Evolutionary conservation across 2,113 vertebrate genomes (phyloP).

Genomic region (Vulpes ferrilata): DNA sequence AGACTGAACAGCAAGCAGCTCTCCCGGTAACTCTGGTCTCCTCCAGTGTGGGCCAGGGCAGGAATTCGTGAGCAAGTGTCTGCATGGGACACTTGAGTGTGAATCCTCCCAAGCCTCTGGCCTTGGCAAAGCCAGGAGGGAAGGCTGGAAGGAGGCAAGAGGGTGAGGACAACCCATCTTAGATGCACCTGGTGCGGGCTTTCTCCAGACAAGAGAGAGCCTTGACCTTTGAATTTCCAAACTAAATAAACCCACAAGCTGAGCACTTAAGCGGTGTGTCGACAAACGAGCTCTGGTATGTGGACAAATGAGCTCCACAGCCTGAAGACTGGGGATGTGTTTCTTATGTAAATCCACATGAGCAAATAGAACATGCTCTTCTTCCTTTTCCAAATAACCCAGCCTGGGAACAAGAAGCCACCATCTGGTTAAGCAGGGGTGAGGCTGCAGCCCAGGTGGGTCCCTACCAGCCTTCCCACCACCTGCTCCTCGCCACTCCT

Average conservation of each 20-base stretch:
- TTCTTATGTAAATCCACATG: neutral
- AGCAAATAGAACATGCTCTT: constrained; percentile 4
- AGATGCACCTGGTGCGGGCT: neutral
- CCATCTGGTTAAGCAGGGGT: neutral
- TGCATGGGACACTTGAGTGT: neutral
- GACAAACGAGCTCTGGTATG: neutral
- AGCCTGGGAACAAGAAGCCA: neutral
- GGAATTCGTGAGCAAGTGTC: neutral
- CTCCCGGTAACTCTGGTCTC: neutral
- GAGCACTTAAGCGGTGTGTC: neutral
- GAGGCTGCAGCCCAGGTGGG: neutral
- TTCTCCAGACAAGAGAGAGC: neutral
- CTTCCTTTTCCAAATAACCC: neutral
- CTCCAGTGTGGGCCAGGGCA: neutral
- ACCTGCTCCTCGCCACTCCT: neutral
- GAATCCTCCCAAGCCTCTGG: neutral
- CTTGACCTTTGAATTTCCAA: neutral
- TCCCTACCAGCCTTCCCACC: neutral
- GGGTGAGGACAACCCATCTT: neutral
- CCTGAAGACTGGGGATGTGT: neutral
- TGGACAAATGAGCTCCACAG: neutral
- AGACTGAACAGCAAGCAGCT: neutral
- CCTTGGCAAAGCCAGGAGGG: neutral
- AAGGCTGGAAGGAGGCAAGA: neutral
- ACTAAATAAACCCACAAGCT: neutral